Evolutionary conservation across 2,888 invertebrate species (phyloP).

Genomic region (Lacanobia wlatinum): DNA sequence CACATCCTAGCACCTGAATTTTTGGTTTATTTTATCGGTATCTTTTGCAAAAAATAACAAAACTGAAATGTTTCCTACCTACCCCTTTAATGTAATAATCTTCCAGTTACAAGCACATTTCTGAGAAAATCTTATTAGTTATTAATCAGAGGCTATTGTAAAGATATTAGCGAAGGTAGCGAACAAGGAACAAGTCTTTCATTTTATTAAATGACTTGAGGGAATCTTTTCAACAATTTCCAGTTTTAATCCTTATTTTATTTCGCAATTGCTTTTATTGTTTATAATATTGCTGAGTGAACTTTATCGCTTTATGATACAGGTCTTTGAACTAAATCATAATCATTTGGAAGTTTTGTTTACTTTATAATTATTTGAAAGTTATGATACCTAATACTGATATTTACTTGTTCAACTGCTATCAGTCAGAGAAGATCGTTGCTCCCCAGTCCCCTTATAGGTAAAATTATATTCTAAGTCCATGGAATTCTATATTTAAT

Average conservation of each 20-base stretch:
- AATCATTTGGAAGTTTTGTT: background rate
- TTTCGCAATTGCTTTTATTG: conserved; percentile 23
- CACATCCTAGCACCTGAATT: too few relatives aligned
- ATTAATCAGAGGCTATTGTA: conserved; percentile 57
- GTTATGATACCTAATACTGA: background rate
- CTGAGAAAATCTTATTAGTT: conserved; percentile 44
- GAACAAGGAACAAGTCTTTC: conserved; percentile 42
- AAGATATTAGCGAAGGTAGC: conserved; percentile 33
- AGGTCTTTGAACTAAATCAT: background rate
- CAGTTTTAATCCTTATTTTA: conserved; percentile 26
- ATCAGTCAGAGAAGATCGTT: too few relatives aligned
- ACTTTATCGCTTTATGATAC: conserved; percentile 6
- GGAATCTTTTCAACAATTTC: conserved; percentile 32
- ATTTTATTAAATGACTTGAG: conserved; percentile 35
- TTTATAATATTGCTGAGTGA: conserved; percentile 23
- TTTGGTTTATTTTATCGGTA: background rate
- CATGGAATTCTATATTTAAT: background rate
- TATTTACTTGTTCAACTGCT: background rate
- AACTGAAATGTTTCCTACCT: background rate
- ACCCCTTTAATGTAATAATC: conserved; percentile 18
- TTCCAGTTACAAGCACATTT: conserved; percentile 26
- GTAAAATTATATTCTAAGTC: background rate
- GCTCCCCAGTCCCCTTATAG: too few relatives aligned
- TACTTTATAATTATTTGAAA: background rate
- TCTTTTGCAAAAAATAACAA: background rate